phyloP scores from a whole-genome alignment of 2,113 vertebrate genomes.

The Entomyzon cyanotis region DNA sequence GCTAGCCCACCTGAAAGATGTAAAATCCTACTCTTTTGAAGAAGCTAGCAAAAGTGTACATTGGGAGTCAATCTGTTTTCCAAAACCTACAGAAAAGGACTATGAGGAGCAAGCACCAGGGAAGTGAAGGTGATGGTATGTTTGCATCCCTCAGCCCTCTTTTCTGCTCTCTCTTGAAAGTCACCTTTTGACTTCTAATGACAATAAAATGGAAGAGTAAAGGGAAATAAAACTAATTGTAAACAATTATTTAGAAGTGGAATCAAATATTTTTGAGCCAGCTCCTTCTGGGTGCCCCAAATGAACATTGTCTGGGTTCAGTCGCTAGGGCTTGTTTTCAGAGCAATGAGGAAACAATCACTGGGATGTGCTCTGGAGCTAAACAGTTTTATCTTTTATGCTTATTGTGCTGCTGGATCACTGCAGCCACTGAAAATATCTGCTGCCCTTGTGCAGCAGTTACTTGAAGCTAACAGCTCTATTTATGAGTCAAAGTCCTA shows the following conservation, averaged over 20 bases:
- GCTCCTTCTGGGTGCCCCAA: not conserved
- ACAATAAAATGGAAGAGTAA: not conserved
- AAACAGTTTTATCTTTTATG: not conserved
- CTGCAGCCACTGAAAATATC: not conserved
- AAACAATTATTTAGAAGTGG: not conserved
- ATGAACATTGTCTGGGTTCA: not conserved
- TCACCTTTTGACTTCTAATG: not conserved
- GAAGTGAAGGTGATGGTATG: not conserved
- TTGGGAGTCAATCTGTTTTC: not conserved
- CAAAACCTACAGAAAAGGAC: not conserved
- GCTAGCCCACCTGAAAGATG: not conserved
- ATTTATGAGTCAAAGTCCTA: not conserved
- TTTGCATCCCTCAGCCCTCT: not conserved
- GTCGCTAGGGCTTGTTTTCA: not conserved
- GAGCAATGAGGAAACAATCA: not conserved
- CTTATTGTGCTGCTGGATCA: not conserved
- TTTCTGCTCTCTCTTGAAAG: not conserved
- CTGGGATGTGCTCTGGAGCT: not conserved
- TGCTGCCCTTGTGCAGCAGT: not conserved
- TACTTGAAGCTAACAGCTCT: not conserved
- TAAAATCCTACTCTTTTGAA: not conserved
- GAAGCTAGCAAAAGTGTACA: not conserved
- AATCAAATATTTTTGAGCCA: not conserved
- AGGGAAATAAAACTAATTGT: not conserved
- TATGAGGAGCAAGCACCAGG: not conserved